These are phyloP conservation scores for Acanthopleura granulata DNA, from an alignment of 2,888 invertebrate genomes.

Conservation along the genomic window DNA sequence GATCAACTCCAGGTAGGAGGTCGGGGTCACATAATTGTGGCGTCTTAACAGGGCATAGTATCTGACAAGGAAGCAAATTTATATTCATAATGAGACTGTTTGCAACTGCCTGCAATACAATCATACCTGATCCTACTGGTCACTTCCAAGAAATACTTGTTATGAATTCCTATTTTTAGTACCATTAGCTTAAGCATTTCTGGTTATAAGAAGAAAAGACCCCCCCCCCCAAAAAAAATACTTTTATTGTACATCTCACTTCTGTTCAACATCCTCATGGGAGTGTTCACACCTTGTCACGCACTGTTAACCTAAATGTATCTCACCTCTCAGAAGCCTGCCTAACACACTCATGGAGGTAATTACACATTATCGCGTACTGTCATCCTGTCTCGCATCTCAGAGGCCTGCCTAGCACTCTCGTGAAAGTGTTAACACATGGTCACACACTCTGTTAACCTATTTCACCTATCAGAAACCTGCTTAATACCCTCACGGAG, in stretches of 20 bases:
- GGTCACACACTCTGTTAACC: neutral
- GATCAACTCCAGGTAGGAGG: slow-evolving; percentile 70
- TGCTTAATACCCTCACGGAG: slow-evolving; percentile 68
- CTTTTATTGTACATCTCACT: too few species aligned
- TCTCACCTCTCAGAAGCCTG: slow-evolving; percentile 22
- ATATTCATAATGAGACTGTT: too few species aligned
- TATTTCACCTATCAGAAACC: too few species aligned
- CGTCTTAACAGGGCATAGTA: slow-evolving; percentile 74
- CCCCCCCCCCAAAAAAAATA: too few species aligned
- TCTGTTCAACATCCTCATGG: slow-evolving; percentile 67
- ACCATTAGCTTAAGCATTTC: too few species aligned
- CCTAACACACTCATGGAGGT: slow-evolving; percentile 56
- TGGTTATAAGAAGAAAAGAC: too few species aligned
- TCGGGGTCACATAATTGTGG: slow-evolving; percentile 70
- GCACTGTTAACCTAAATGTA: too few species aligned
- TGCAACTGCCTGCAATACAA: too few species aligned
- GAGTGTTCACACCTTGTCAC: slow-evolving; percentile 69
- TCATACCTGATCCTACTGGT: too few species aligned
- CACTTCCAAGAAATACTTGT: too few species aligned
- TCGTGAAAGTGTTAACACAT: slow-evolving; percentile 48
- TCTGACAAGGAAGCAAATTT: too few species aligned
- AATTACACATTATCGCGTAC: neutral
- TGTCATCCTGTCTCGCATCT: neutral
- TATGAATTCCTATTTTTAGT: too few species aligned
- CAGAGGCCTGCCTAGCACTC: slow-evolving; percentile 34